Evolutionary conservation across 35 echinoderm and acorn worm genomes (phyloP).

Genomic region (Lytechinus variegatus): DNA sequence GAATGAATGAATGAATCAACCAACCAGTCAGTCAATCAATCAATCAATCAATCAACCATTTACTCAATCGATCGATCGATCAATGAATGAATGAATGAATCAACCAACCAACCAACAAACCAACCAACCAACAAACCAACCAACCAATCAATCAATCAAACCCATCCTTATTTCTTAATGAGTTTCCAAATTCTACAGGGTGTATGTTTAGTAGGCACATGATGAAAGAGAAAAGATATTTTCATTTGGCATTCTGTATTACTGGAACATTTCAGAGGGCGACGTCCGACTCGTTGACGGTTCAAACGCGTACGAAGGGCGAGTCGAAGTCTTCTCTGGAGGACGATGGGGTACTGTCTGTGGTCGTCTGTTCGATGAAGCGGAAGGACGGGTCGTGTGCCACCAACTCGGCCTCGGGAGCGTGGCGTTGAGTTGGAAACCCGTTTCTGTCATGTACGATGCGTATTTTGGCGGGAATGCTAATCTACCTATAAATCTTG

Average conservation of each 20-base stretch:
- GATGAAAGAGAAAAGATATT: background rate
- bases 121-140: no score
- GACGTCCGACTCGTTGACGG: constrained; percentile 37
- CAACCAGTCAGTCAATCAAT: no score
- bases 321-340: constrained; percentile 8
- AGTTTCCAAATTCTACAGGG: no score
- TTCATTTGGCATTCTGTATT: background rate
- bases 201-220: background rate
- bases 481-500: background rate
- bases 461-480: background rate
- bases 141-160: no score
- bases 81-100: no score
- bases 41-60: no score
- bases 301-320: background rate
- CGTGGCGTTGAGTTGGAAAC: background rate
- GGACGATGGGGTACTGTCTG: constrained; percentile 41
- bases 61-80: no score
- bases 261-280: background rate
- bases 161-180: no score
- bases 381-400: background rate
- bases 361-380: background rate
- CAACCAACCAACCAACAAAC: no score
- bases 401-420: background rate
- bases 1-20: no score
- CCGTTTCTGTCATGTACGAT: background rate